Base-by-base conservation (phyloP, 2,113 vertebrate genomes). In the Lagopus leucura region DNA sequence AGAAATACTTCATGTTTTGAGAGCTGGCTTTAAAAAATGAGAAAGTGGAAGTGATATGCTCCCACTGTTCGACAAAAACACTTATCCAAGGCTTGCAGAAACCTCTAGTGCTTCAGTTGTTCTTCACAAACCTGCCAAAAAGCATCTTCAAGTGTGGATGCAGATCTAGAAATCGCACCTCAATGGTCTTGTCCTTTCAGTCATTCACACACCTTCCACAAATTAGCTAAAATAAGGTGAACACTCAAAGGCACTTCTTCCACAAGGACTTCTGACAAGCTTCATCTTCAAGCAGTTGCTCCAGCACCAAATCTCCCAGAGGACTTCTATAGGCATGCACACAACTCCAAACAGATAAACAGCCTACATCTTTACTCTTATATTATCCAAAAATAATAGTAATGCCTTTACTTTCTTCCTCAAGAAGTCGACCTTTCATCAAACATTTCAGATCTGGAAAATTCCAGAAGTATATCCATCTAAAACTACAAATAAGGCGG, bases 111-210 rank as follows among this genome's bases (percentile, higher is more conserved):
- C 30, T 58, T 76, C 48, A 82, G 63, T 34, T 50, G 11, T 21
- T 45, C 63, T 75, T 75, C 40, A 34, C 8, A 10, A 80, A 65
- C 9, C 16, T 27, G 24, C 7, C 34, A 89, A 58, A 57, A 69
- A 64, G 13, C 55, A 58, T 12, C 27, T 17, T 20, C 10, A 84
- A 75, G 48, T 57, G 43, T 10, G 15, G 54, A 80, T 42, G 15
- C 36, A 54, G 24, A 40, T 63, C n/a, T n/a, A 80, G 45, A 90
- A 82, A 92, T 2, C 1, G 0, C 24, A 18, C 30, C 64, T 89
- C 42, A 45, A 7, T 1, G 70, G n/a, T 3, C 42, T 61, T 0
- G 0, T 11, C 7, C 11, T 83, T 72, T 22, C 40, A 10, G 32
- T 7, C 16, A 67, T 13, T 78, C 76, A 78, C 45, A 86, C 36